Evolutionary conservation across 2,113 vertebrate species (phyloP).

Genomic region (Ictalurus punctatus): DNA sequence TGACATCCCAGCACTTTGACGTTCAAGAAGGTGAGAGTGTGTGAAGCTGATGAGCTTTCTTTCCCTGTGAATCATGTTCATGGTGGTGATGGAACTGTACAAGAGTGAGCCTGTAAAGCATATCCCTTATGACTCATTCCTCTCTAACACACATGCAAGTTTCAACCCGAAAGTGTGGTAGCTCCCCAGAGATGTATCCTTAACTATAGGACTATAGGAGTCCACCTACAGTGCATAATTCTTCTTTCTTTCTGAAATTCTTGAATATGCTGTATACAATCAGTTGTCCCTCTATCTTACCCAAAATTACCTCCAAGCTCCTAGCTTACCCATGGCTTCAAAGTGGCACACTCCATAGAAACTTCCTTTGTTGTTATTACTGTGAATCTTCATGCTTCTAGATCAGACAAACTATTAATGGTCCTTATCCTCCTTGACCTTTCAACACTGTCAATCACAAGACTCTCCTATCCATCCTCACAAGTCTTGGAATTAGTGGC

Average conservation of each 20-base stretch:
- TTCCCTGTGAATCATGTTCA: slow-evolving; percentile 34
- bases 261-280: not conserved
- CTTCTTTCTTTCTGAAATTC: not conserved
- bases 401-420: not conserved
- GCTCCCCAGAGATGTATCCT: slow-evolving; percentile 6
- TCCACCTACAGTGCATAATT: not conserved
- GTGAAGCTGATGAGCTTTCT: slow-evolving; percentile 41
- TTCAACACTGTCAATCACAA: slow-evolving; percentile 11
- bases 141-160: slow-evolving; percentile 12
- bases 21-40: slow-evolving; percentile 23
- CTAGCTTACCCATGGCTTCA: not conserved
- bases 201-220: not conserved
- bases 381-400: not conserved
- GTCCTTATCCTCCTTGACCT: not conserved
- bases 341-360: not conserved
- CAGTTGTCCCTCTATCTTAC: not conserved
- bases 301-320: not conserved
- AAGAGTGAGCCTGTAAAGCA: slow-evolving; percentile 20
- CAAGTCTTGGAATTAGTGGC: not conserved
- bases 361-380: not conserved
- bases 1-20: slow-evolving; percentile 47
- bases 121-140: slow-evolving; percentile 29
- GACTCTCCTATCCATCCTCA: not conserved
- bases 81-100: slow-evolving; percentile 27
- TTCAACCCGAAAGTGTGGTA: slow-evolving; percentile 16